Conservation (phyloP, 2,888 invertebrate species). For the Sphaerophoria rueppellii region DNA sequence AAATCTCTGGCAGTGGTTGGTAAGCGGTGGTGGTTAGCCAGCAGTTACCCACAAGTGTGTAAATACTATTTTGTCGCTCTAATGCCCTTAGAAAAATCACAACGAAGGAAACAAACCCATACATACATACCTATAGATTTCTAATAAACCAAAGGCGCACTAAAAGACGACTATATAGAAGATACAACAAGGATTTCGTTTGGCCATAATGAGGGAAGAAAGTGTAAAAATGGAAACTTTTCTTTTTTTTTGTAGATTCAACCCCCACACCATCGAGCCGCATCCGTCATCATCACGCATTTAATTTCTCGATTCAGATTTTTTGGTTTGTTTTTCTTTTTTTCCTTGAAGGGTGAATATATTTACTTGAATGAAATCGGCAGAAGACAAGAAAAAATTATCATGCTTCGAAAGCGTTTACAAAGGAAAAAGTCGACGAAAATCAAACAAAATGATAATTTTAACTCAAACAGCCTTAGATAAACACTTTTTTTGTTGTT, state of each 20-base stretch:
- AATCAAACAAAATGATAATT: constrained; percentile 65
- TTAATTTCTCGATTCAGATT: constrained; percentile 42
- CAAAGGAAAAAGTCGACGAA: constrained; percentile 32
- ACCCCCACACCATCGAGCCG: constrained; percentile 19
- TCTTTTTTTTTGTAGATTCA: constrained; percentile 21
- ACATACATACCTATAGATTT: background rate
- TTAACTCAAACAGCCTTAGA: constrained; percentile 18
- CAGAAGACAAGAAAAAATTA: constrained; percentile 38
- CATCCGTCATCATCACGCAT: constrained; percentile 65
- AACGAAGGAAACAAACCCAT: constrained; percentile 23
- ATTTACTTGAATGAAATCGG: constrained; percentile 54
- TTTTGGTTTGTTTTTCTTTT: constrained; percentile 8
- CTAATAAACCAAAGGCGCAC: constrained; percentile 1
- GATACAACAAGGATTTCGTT: constrained; percentile 13
- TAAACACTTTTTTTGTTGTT: background rate
- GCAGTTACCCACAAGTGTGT: constrained; percentile 51
- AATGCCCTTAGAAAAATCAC: constrained; percentile 14
- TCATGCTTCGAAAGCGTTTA: constrained; percentile 6
- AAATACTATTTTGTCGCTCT: constrained; percentile 53
- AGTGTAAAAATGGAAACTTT: constrained; percentile 60
- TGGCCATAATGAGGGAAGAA: constrained; percentile 68
- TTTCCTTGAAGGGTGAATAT: constrained; percentile 71
- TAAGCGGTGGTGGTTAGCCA: constrained; percentile 41
- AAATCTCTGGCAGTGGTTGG: background rate
- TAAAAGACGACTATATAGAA: background rate